Evolutionary conservation across 2,888 invertebrate genomes (phyloP).

Genomic region (Nowickia ferox): DNA sequence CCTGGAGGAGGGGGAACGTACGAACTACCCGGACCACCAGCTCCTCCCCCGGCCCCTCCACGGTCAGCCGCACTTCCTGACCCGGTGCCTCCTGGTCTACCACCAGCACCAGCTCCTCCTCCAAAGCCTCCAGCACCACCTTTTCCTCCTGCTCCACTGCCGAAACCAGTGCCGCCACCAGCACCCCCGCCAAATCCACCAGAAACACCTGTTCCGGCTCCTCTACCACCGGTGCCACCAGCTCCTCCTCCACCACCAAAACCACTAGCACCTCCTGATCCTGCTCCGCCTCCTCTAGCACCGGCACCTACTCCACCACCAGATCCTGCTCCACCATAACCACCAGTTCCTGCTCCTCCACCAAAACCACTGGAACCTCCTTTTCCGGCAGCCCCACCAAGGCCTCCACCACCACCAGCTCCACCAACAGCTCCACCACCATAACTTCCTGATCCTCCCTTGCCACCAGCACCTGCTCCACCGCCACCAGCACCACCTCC

Average conservation of each 20-base stretch:
- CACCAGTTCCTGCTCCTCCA: slow-evolving; percentile 69
- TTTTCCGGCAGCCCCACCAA: neutral
- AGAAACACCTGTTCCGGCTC: slow-evolving; percentile 10
- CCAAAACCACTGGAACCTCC: slow-evolving; percentile 11
- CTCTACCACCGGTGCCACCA: slow-evolving; percentile 67
- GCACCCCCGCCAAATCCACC: slow-evolving; percentile 62
- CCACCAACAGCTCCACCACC: slow-evolving; percentile 79
- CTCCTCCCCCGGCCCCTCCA: slow-evolving; percentile 55
- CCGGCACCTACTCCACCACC: slow-evolving; percentile 70
- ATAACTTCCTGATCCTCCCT: slow-evolving; percentile 77
- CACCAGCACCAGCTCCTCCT: slow-evolving; percentile 61
- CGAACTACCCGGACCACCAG: slow-evolving; percentile 74
- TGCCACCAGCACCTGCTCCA: slow-evolving; percentile 76
- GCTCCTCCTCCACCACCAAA: slow-evolving; percentile 78
- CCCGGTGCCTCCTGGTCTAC: slow-evolving; percentile 72
- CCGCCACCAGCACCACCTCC: slow-evolving; percentile 74
- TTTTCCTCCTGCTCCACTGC: too few species aligned
- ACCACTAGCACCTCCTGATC: slow-evolving; percentile 73
- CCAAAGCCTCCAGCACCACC: slow-evolving; percentile 74
- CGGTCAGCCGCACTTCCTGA: slow-evolving; percentile 71
- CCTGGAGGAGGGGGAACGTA: slow-evolving; percentile 73
- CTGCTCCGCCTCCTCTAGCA: slow-evolving; percentile 74
- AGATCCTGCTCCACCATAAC: slow-evolving; percentile 70
- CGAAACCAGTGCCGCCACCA: slow-evolving; percentile 73
- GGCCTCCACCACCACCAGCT: slow-evolving; percentile 77